Base-by-base conservation (phyloP, 2,888 invertebrate genomes). In the Quadriops clusia region DNA sequence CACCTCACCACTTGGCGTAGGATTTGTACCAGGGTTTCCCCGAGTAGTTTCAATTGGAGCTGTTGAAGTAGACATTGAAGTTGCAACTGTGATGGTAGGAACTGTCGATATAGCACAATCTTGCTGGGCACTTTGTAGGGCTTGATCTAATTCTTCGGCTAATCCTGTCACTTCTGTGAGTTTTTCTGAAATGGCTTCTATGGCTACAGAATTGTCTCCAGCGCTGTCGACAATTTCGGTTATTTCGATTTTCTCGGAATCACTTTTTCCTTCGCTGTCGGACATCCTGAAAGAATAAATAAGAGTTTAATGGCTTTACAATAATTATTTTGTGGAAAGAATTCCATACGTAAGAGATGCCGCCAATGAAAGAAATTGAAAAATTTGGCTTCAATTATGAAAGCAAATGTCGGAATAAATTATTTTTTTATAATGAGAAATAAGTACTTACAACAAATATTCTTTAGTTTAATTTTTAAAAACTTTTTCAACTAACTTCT, bases 101-200 rank as follows among this genome's bases (percentile, higher is more conserved):
- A n/a, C n/a, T 6, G 49, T 41, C 23, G 45, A 44, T 17, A 49
- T 51, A 38, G 60, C 45, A 37, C 59, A 58, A 39, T 61, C 58
- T 38, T 59, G 60, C 43, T 68, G 68, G 6, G 65, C 65, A 40
- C 67, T 66, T 21, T 63, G 58, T 33, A 74, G 54, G 13, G 68
- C 65, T 20, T 68, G 66, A 48, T 78, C 78, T 41, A 78, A 54
- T 38, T 74, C 72, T 51, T 77, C 77, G 2, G 77, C 77, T 12
- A 77, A 62, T 33, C 67, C 67, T 8, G 77, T 73, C 9, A 78
- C 75, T 54, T 76, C 74, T 9, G 67, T 60, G 36, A 78, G 54
- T 49, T 68, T 67, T 44, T 70, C 70, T n/a, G 74, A 67, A 34
- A 78, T 77, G 27, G 77, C 73, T 44, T 73, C 73, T 20, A 77